Percentiles rank a stretch among this genome's conserved stretches.
Evolutionary conservation across 2,797 vertebrate species (phyloP).

Genomic region (Chaetophractus vellerosus): DNA sequence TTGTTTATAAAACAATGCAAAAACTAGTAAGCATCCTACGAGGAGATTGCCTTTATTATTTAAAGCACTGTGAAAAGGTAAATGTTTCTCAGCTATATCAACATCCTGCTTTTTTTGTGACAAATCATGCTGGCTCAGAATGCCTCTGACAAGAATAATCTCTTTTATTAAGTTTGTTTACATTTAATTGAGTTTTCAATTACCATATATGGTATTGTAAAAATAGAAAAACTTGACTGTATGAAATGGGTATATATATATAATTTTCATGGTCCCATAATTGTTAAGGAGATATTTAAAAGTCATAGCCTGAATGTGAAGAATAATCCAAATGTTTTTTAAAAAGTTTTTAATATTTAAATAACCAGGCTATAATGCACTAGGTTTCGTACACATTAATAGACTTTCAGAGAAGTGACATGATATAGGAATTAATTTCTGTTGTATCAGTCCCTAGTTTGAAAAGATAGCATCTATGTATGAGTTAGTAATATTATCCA

Average conservation of each 20-base stretch:
- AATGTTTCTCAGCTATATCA: no score
- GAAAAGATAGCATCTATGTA: neutral
- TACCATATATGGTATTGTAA: no score
- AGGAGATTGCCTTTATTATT: no score
- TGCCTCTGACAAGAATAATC: neutral
- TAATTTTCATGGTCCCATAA: neutral
- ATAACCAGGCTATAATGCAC: neutral
- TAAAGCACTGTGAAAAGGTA: no score
- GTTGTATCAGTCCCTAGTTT: neutral
- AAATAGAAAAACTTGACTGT: neutral
- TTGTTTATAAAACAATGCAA: no score
- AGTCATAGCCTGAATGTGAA: neutral
- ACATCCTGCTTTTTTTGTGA: no score
- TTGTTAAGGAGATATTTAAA: neutral
- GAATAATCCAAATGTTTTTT: no score
- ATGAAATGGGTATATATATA: neutral
- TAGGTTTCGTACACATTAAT: neutral
- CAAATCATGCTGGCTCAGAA: neutral
- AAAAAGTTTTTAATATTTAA: neutral
- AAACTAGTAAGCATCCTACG: no score
- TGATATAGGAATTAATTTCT: neutral
- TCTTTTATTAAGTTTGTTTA: neutral
- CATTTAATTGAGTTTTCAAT: neutral
- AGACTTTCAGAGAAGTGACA: neutral
- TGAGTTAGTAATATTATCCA: slow-evolving; percentile 9